Conservation (phyloP, 37 sponge, comb jelly and placozoan species). For the Axinella damicornis region DNA sequence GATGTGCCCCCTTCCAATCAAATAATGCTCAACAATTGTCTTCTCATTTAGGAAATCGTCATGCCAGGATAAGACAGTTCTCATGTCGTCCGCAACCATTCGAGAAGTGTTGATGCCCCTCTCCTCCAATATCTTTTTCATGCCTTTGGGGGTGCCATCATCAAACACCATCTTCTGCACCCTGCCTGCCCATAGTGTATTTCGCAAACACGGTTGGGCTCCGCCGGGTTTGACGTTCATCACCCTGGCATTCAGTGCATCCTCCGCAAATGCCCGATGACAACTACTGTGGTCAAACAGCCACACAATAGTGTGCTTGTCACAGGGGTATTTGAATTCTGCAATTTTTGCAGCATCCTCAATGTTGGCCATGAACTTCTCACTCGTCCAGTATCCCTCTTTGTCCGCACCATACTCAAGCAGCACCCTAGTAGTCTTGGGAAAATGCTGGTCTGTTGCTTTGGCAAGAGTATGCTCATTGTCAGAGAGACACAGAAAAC, state of each 20-base stretch:
- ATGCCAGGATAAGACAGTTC: background rate
- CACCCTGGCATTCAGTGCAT: slow-evolving; percentile 15
- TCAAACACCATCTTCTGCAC: slow-evolving; percentile 28
- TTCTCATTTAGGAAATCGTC: background rate
- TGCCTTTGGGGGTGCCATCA: background rate
- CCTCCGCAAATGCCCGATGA: slow-evolving; percentile 32
- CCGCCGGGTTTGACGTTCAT: slow-evolving; percentile 29
- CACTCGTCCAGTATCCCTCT: slow-evolving; percentile 43
- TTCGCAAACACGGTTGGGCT: slow-evolving; percentile 1
- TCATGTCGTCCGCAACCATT: slow-evolving; percentile 1
- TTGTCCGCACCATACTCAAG: slow-evolving; percentile 51
- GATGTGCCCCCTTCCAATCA: slow-evolving; percentile 5
- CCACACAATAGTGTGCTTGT: slow-evolving; percentile 27
- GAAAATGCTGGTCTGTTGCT: background rate
- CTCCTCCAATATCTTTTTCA: background rate
- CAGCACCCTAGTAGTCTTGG: slow-evolving; percentile 5
- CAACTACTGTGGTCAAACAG: slow-evolving; percentile 59
- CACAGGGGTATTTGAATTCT: slow-evolving; percentile 37
- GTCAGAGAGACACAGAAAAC: slow-evolving; percentile 17
- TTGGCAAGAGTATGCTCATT: slow-evolving; percentile 8
- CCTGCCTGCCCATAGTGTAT: slow-evolving; percentile 14
- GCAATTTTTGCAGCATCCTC: slow-evolving; percentile 40
- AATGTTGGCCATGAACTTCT: slow-evolving; percentile 35
- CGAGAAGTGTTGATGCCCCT: background rate
- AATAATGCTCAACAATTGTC: background rate